phyloP scores from a whole-genome alignment of 2,797 vertebrate genomes.

The Anguilla megastoma region DNA sequence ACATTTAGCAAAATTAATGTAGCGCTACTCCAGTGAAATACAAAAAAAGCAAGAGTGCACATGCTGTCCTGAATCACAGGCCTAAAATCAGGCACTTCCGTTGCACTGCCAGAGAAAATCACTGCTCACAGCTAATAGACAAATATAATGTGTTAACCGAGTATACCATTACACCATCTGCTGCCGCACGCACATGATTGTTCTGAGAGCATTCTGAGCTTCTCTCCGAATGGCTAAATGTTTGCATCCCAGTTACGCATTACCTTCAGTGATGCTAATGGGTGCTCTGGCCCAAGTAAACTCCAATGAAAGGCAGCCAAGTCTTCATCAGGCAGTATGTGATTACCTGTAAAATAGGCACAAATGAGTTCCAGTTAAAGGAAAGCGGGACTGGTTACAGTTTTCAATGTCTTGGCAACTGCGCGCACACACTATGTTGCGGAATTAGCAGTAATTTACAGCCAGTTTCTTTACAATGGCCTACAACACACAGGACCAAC shows the following conservation, averaged over 20 bases:
- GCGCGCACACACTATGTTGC: not conserved
- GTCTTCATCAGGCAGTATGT: conserved; percentile 98
- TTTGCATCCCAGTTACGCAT: not conserved
- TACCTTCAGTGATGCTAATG: conserved; percentile 96
- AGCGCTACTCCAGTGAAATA: not conserved
- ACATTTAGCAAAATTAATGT: conserved; percentile 26
- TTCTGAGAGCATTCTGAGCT: not conserved
- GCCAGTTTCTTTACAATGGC: not conserved
- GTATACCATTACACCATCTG: not conserved
- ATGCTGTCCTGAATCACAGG: not conserved
- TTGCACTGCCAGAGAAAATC: not conserved
- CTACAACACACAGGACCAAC: not conserved
- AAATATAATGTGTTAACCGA: not conserved
- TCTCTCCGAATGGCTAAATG: not conserved
- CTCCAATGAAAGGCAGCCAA: conserved; percentile 98
- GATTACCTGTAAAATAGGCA: conserved; percentile 81
- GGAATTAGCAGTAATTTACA: not conserved
- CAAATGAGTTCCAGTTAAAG: not conserved
- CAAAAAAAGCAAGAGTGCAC: not conserved
- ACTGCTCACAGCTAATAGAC: not conserved
- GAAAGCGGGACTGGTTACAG: not conserved
- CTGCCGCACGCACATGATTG: not conserved
- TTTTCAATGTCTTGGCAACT: not conserved
- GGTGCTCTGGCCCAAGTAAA: conserved; percentile 95
- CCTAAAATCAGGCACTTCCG: not conserved